Base-by-base conservation (phyloP, 2,113 vertebrate species). In the Stercorarius parasiticus region DNA sequence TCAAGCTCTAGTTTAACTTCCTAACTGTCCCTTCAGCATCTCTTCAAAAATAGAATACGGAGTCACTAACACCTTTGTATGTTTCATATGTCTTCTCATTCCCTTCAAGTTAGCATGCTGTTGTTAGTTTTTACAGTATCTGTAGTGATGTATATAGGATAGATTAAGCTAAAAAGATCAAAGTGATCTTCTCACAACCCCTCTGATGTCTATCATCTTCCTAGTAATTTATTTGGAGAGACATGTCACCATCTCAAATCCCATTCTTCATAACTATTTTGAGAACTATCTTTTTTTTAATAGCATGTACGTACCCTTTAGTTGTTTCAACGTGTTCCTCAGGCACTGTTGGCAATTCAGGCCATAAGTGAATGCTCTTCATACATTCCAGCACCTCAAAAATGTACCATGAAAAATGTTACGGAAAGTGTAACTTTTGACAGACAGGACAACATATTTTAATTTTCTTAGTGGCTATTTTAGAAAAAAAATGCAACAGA, bases 341-440 rank as follows among this genome's bases (percentile, higher is more conserved):
- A 2, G 96, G 78, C 55, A 96, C 83, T 62, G 42, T 5, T 80
- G 97, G 96, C 76, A 98, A 85, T 55, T 93, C 70, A 38, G 82
- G 55, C 98, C 98, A 98, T 5, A 53, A 59, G 6, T n/a, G 30
- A 64, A 98, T 36, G 43, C 93, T 97, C 88, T 95, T 70, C 88
- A 95, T 96, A 74, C 98, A 98, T 79, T 79, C 71, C 90, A 98
- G 88, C 40, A 98, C 94, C 98, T 83, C 10, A 90, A 65, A 95
- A 92, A 79, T 1, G 5, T 22, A 62, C 4, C 0, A 88, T 2
- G 21, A 95, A 80, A 97, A 93, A 87, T 18, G 13, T n/a, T 86
- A 81, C 4, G 7, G 27, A 10, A 88, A 58, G 25, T 16, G 5
- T 4, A 82, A 56, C 36, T 30, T 84, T 47, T 59, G 34, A 59